These are phyloP conservation scores for Tupiocoris notatus DNA, from an alignment of 2,888 invertebrate species.

Conservation along the genomic window DNA sequence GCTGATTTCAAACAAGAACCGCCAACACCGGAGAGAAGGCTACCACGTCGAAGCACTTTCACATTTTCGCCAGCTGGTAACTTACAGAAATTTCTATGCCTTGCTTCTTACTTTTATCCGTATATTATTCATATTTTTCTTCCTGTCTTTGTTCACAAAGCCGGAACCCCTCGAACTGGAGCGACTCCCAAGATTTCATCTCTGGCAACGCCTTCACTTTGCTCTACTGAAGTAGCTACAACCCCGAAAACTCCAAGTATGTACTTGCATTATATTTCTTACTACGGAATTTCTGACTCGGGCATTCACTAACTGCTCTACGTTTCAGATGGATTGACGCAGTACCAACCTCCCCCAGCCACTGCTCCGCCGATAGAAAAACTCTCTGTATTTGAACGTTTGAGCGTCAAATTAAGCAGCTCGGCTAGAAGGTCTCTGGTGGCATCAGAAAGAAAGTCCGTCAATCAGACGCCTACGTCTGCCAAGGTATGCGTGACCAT, in stretches of 20 bases:
- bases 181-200: background rate
- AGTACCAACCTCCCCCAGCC: background rate
- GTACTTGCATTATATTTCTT: background rate
- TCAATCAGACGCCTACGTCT: background rate
- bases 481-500: no score
- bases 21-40: background rate
- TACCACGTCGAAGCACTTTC: background rate
- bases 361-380: background rate
- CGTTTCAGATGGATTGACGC: background rate
- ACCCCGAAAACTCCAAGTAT: background rate
- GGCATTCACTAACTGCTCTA: background rate
- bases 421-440: constrained; percentile 13
- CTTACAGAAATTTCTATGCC: background rate
- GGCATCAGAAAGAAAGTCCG: constrained; percentile 1
- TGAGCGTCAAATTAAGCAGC: constrained; percentile 2
- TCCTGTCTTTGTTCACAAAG: background rate
- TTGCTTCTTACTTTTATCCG: no score
- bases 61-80: background rate
- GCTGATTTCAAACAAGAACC: no score
- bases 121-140: no score
- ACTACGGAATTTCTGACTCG: background rate
- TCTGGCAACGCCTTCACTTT: background rate
- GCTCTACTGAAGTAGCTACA: background rate
- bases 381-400: constrained; percentile 9
- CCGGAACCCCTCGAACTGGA: background rate